These are phyloP conservation scores for Eriocheir sinensis DNA, from an alignment of 1,140 invertebrate species.

Conservation along the genomic window DNA sequence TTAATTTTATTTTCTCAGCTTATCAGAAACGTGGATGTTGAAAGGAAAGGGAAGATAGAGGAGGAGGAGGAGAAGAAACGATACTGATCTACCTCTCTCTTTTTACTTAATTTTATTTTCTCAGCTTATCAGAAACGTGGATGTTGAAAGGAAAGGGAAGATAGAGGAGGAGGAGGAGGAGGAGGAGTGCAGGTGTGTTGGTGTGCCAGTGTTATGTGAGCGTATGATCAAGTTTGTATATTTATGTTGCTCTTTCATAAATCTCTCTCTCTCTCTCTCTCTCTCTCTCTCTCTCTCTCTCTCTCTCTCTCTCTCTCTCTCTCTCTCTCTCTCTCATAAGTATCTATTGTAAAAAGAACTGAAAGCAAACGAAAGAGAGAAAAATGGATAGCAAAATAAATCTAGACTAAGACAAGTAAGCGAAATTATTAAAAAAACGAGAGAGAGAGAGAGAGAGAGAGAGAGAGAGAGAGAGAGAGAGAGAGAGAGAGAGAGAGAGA, in stretches of 20 bases:
- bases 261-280: background rate
- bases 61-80: background rate
- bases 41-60: slow-evolving; percentile 30
- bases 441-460: slow-evolving; percentile 34
- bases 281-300: background rate
- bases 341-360: no score
- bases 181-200: background rate
- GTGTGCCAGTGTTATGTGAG: background rate
- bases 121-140: no score
- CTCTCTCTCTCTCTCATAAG: slow-evolving; percentile 12
- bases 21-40: background rate
- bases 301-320: slow-evolving; percentile 22
- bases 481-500: slow-evolving; percentile 41
- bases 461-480: slow-evolving; percentile 56
- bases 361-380: no score
- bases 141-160: slow-evolving; percentile 4
- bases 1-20: no score
- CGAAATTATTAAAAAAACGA: background rate
- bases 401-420: background rate
- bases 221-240: background rate
- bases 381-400: background rate
- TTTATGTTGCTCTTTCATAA: background rate
- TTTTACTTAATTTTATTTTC: no score
- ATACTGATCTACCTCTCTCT: background rate
- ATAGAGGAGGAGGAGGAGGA: background rate